These are phyloP conservation scores for Lasaia peninsularis DNA, from an alignment of 1,140 invertebrate genomes.

Conservation along the genomic window DNA sequence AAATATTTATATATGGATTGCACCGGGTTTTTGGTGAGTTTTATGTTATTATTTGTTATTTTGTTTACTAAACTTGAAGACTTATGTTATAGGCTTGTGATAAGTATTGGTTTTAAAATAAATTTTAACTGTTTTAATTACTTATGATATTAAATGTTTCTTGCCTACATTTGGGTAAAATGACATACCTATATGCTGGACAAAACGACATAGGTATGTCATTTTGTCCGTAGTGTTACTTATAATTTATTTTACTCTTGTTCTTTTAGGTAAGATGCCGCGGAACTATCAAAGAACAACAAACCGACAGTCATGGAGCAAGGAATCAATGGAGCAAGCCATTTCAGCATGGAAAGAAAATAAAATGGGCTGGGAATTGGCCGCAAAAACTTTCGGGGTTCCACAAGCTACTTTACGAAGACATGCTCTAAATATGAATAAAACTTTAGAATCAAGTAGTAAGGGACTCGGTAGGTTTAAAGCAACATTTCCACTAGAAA, in stretches of 20 bases:
- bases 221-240: constrained; percentile 14
- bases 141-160: constrained; percentile 8
- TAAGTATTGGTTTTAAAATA: neutral
- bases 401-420: constrained; percentile 12
- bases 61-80: neutral
- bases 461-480: constrained; percentile 21
- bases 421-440: constrained; percentile 18
- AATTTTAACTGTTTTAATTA: neutral
- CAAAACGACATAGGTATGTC: constrained; percentile 16
- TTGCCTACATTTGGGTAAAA: constrained; percentile 10
- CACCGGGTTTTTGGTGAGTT: neutral
- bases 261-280: neutral
- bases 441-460: constrained; percentile 14
- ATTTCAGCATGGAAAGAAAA: constrained; percentile 9
- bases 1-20: neutral
- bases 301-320: neutral
- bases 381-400: constrained; percentile 13
- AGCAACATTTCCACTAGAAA: constrained; percentile 13
- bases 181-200: constrained; percentile 13
- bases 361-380: constrained; percentile 13
- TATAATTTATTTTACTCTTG: constrained; percentile 13
- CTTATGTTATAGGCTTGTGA: neutral
- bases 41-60: neutral
- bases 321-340: constrained; percentile 4
- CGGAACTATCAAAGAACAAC: neutral